Base-by-base conservation (phyloP, 2,797 vertebrate genomes). In the Megalops cyprinoides region DNA sequence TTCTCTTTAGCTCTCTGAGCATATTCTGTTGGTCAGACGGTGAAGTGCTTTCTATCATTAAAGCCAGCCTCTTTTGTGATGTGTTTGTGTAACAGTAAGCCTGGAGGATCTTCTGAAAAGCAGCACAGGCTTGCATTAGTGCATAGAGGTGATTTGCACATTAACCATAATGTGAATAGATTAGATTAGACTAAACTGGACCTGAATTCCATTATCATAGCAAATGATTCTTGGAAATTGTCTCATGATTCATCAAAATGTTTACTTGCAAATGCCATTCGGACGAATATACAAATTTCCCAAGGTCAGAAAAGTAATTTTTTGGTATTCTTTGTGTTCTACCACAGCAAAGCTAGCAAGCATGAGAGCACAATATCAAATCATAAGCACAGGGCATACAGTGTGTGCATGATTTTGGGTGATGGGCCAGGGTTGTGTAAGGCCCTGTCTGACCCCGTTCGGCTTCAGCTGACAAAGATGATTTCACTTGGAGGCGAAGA, bases 401-500 rank as follows among this genome's bases (percentile, higher is more conserved):
- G 71, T 1, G 20, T 42, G 9, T 71, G 65, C 25, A 1, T 77
- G 23, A 42, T 77, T 28, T 39, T 62, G 71, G 71, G 25, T 31
- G 37, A 58, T 58, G 53, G 69, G 37, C n/a, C 42, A 55, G 49
- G 71, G 34, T 39, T 39, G 75, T 56, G 39, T 55, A 15, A 44
- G 71, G 46, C 44, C 44, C 71, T 14, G 42, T 23, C 69, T 74
- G 23, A 74, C n/a, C 71, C 46, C 18, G 4, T 25, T 49, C 23
- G 48, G 23, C n/a, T 7, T 73, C 39, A 42, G 42, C 42, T 31
- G 71, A 74, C n/a, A 39, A 69, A 69, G 62, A 69, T 69, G 65
- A 69, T 37, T 42, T 69, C 65, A 44, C 20, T 67, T 12, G 12
- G 62, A 67, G 25, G 31, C 18, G 1, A 9, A 28, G 74, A 39